Evolutionary conservation across 1,140 invertebrate genomes (phyloP).

Genomic region (Drosophila funebris): DNA sequence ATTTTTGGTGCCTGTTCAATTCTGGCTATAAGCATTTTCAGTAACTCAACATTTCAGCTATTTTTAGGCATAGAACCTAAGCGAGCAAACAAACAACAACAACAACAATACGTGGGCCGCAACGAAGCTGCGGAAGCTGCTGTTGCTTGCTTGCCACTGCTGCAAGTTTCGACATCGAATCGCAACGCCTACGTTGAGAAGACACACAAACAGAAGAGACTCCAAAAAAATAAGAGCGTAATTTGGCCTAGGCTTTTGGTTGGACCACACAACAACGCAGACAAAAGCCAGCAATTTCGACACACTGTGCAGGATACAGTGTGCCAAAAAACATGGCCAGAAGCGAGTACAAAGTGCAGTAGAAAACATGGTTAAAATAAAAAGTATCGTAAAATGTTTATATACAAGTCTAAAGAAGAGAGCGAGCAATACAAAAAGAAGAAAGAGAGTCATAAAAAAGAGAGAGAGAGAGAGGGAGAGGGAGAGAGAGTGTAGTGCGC

Average conservation of each 20-base stretch:
- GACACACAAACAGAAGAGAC: slow-evolving; percentile 15
- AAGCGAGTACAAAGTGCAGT: slow-evolving; percentile 7
- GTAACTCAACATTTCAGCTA: slow-evolving; percentile 53
- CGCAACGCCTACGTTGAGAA: slow-evolving; percentile 58
- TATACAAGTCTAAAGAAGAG: slow-evolving; percentile 26
- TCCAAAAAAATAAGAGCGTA: not conserved
- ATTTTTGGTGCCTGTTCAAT: slow-evolving; percentile 64
- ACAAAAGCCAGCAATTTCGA: not conserved
- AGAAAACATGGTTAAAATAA: not conserved
- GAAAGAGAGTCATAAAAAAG: slow-evolving; percentile 8
- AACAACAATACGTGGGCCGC: slow-evolving; percentile 27
- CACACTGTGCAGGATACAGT: not conserved
- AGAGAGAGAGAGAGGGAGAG: slow-evolving; percentile 2
- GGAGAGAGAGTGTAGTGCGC: slow-evolving; percentile 29
- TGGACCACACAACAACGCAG: slow-evolving; percentile 4
- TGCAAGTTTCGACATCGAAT: slow-evolving; percentile 59
- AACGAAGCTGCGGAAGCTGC: slow-evolving; percentile 49
- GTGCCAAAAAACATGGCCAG: not conserved
- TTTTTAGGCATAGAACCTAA: slow-evolving; percentile 74
- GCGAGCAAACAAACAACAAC: slow-evolving; percentile 43
- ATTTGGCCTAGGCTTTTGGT: not conserved
- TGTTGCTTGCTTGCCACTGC: not conserved
- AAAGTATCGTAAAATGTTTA: slow-evolving; percentile 45
- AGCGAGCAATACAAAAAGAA: slow-evolving; percentile 29
- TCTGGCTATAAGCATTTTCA: slow-evolving; percentile 43